phyloP scores from a whole-genome alignment of 2,888 invertebrate genomes.

The Drosophila tripunctata region DNA sequence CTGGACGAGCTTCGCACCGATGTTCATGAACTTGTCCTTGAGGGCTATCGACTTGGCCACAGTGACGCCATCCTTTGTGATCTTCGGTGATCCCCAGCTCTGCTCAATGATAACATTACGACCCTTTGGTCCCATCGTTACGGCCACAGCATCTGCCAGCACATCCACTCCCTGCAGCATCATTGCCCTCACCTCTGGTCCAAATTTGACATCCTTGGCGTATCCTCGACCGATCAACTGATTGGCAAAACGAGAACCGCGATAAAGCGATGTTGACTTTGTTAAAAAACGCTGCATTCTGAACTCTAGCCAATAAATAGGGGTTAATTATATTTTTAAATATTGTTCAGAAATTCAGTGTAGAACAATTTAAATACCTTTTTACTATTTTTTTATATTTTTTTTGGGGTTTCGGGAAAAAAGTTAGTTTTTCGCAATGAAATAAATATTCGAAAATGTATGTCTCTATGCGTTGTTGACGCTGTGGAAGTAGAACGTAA shows the following conservation, averaged over 20 bases:
- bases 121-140: conserved; percentile 99
- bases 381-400: neutral
- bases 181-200: conserved; percentile 96
- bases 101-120: conserved; percentile 99
- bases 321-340: neutral
- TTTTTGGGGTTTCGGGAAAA: neutral
- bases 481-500: conserved; percentile 30
- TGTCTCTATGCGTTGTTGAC: conserved; percentile 33
- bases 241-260: conserved; percentile 83
- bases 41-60: conserved; percentile 99
- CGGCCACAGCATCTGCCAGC: conserved; percentile 99
- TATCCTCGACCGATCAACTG: conserved; percentile 86
- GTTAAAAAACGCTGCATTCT: conserved; percentile 51
- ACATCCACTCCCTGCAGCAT: conserved; percentile 99
- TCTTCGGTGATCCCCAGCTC: conserved; percentile 99
- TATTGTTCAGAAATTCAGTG: conserved; percentile 1
- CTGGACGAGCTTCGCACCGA: conserved; percentile 98
- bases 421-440: neutral
- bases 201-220: conserved; percentile 98
- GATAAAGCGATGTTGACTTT: conserved; percentile 78
- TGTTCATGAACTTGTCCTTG: conserved; percentile 99
- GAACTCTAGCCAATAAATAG: neutral
- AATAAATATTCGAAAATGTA: conserved; percentile 16
- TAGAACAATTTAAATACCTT: no score
- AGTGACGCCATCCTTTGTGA: conserved; percentile 99